A percentile compares a stretch with the other conserved stretches of the same genome.
Conservation (phyloP, 2,888 invertebrate genomes). For the Thecocarcelia acutangulata region DNA sequence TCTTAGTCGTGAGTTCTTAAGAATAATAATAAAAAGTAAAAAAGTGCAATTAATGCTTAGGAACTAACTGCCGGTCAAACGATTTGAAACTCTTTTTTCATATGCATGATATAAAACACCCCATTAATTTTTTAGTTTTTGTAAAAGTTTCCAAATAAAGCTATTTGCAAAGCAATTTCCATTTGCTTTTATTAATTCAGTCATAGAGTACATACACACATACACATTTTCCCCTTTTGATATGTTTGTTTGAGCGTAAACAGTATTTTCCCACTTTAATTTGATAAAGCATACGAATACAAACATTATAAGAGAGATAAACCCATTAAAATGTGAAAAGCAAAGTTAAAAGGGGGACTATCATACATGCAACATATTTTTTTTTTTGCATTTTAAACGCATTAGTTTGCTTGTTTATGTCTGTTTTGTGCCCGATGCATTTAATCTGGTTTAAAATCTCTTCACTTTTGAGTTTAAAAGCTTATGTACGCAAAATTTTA, state of each 20-base stretch:
- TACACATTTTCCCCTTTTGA: too few species aligned
- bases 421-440: neutral
- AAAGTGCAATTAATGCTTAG: too few species aligned
- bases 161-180: neutral
- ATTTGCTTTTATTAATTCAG: neutral
- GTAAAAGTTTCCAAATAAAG: neutral
- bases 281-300: slow-evolving; percentile 16
- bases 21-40: too few species aligned
- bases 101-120: too few species aligned
- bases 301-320: neutral
- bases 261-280: slow-evolving; percentile 12
- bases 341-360: neutral
- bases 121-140: too few species aligned
- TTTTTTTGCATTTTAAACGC: neutral
- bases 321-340: neutral
- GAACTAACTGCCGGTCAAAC: too few species aligned
- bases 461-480: slow-evolving; percentile 42
- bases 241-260: neutral
- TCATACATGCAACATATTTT: neutral
- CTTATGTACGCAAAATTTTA: slow-evolving; percentile 34
- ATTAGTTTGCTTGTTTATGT: slow-evolving; percentile 24
- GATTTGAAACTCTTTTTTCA: too few species aligned
- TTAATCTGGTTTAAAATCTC: slow-evolving; percentile 48
- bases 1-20: too few species aligned
- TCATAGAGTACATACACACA: too few species aligned